These are phyloP conservation scores for Menidia beryllina DNA, from an alignment of 2,113 vertebrate species.

Conservation along the genomic window DNA sequence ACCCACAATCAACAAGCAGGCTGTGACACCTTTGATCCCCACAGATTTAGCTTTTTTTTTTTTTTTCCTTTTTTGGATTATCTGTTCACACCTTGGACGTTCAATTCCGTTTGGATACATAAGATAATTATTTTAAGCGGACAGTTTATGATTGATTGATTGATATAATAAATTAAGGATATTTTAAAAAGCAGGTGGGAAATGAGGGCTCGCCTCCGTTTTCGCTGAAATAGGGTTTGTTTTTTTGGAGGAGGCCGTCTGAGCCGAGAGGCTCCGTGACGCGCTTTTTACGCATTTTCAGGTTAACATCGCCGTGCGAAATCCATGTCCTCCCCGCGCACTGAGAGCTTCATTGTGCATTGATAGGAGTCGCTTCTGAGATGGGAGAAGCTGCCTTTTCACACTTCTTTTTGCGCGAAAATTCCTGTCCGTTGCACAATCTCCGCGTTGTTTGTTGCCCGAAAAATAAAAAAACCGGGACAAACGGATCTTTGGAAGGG, in stretches of 20 bases:
- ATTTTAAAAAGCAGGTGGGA: background rate
- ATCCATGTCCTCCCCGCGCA: slow-evolving; percentile 64
- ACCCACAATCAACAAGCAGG: slow-evolving; percentile 27
- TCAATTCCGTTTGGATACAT: background rate
- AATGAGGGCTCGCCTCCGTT: background rate
- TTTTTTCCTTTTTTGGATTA: too few species aligned
- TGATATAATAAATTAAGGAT: background rate
- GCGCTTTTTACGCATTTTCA: slow-evolving; percentile 80
- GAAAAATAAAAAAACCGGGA: background rate
- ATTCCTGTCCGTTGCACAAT: background rate
- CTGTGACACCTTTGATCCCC: background rate
- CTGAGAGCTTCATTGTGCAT: slow-evolving; percentile 80
- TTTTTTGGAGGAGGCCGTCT: slow-evolving; percentile 58
- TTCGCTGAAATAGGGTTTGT: background rate
- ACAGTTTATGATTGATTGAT: background rate
- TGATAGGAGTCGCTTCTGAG: slow-evolving; percentile 67
- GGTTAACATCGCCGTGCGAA: slow-evolving; percentile 76
- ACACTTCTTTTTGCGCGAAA: background rate
- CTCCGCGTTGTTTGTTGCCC: background rate
- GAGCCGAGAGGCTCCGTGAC: slow-evolving; percentile 67
- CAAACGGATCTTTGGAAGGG: background rate
- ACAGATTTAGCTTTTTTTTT: background rate
- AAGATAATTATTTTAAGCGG: too few species aligned
- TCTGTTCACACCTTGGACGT: background rate
- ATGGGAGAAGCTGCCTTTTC: slow-evolving; percentile 6